phyloP scores from a whole-genome alignment of 2,888 invertebrate species.

The Ormyrus nitidulus region DNA sequence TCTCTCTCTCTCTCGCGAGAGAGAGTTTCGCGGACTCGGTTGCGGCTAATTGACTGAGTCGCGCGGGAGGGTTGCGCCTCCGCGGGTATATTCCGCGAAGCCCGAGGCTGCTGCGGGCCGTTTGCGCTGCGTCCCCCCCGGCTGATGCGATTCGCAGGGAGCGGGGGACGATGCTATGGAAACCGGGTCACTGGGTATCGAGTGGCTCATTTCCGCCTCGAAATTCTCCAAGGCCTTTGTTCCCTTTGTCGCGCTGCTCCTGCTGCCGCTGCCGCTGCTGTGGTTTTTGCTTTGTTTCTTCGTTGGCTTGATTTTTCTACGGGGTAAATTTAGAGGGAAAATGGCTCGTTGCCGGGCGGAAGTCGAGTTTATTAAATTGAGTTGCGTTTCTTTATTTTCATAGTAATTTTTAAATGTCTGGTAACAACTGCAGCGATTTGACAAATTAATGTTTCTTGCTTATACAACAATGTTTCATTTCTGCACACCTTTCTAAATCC shows the following conservation, averaged over 20 bases:
- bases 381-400: too few relatives aligned
- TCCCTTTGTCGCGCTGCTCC: slow-evolving; percentile 1
- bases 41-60: background rate
- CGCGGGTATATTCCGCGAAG: too few relatives aligned
- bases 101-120: background rate
- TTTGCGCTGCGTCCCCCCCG: background rate
- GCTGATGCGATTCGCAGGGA: background rate
- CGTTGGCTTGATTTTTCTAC: background rate
- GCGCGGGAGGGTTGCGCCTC: background rate
- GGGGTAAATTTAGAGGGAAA: too few relatives aligned
- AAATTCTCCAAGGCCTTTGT: slow-evolving; percentile 32
- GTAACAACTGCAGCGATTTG: too few relatives aligned
- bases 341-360: too few relatives aligned
- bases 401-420: too few relatives aligned
- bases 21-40: background rate
- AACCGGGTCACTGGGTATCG: slow-evolving; percentile 46
- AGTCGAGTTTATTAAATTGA: too few relatives aligned
- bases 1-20: slow-evolving; percentile 15
- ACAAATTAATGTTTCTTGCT: too few relatives aligned
- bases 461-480: too few relatives aligned
- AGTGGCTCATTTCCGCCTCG: slow-evolving; percentile 33
- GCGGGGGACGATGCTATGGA: slow-evolving; percentile 5
- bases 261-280: background rate
- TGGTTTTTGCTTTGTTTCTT: background rate
- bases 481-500: too few relatives aligned